Evolutionary conservation across 2,888 invertebrate genomes (phyloP).

Genomic region (Rotaria macrura): DNA sequence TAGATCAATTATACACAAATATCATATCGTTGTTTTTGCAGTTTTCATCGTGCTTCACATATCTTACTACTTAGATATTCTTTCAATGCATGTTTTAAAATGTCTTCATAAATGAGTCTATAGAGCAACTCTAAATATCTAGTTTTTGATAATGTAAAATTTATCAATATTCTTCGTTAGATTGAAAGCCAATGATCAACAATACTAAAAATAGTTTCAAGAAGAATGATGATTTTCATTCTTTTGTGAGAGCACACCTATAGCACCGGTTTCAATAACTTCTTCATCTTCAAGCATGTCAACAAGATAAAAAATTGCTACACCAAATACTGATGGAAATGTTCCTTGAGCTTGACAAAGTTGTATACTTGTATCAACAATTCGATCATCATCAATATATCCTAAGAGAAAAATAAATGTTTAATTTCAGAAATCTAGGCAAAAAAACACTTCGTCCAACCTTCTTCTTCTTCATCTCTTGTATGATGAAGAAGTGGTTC

Average conservation of each 20-base stretch:
- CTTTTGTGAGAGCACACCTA: neutral
- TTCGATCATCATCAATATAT: neutral
- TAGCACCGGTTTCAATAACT: conserved; percentile 58
- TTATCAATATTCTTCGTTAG: too few relatives aligned
- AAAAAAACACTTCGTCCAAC: conserved; percentile 36
- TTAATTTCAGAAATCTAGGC: neutral
- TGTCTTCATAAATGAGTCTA: too few relatives aligned
- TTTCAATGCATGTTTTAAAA: too few relatives aligned
- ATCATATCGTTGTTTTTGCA: too few relatives aligned
- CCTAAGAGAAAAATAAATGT: neutral
- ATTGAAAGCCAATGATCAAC: too few relatives aligned
- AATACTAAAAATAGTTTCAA: too few relatives aligned
- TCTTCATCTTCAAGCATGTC: conserved; percentile 87
- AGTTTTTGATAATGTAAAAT: too few relatives aligned
- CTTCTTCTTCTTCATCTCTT: conserved; percentile 48
- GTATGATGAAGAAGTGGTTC: conserved; percentile 77
- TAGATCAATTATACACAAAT: too few relatives aligned
- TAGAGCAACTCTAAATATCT: too few relatives aligned
- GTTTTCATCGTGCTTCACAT: too few relatives aligned
- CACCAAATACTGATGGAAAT: conserved; percentile 90
- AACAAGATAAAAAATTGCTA: conserved; percentile 85
- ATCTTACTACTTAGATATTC: too few relatives aligned
- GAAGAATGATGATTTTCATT: too few relatives aligned
- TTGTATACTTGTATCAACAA: conserved; percentile 55
- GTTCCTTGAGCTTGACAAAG: conserved; percentile 78